Conservation (phyloP, 2,113 vertebrate species). For the Saimiri boliviensis region DNA sequence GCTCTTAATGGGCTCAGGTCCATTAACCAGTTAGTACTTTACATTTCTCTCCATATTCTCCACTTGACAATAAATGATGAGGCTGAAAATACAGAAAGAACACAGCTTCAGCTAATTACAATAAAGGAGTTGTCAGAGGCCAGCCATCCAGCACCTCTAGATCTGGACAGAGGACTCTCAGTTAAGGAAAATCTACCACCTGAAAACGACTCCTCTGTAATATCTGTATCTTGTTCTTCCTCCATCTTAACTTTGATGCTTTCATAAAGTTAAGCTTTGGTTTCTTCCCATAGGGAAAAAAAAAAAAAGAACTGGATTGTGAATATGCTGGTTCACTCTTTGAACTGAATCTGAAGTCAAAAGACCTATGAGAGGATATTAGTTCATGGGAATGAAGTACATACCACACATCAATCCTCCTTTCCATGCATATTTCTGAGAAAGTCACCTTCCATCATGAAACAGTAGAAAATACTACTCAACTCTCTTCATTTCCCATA, state of each 20-base stretch:
- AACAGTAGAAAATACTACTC: background rate
- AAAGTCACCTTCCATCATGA: background rate
- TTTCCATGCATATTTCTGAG: background rate
- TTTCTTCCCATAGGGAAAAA: background rate
- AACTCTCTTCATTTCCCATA: background rate
- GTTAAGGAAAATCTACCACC: background rate
- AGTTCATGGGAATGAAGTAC: background rate
- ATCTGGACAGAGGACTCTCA: background rate
- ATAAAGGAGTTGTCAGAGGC: background rate
- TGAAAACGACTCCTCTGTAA: background rate
- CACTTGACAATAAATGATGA: background rate
- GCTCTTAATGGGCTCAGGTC: background rate
- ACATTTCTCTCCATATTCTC: background rate
- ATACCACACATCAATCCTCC: background rate
- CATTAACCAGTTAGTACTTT: constrained; percentile 10
- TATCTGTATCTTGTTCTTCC: too few relatives aligned
- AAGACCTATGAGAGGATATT: background rate
- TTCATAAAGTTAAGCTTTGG: background rate
- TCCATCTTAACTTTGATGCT: background rate
- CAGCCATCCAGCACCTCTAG: background rate
- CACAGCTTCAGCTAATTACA: background rate
- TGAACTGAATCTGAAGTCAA: constrained; percentile 2
- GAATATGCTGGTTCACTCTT: background rate
- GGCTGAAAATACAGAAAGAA: background rate
- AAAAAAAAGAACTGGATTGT: background rate